phyloP scores from a whole-genome alignment of 2,888 invertebrate species.

The Hydriomena furcata region DNA sequence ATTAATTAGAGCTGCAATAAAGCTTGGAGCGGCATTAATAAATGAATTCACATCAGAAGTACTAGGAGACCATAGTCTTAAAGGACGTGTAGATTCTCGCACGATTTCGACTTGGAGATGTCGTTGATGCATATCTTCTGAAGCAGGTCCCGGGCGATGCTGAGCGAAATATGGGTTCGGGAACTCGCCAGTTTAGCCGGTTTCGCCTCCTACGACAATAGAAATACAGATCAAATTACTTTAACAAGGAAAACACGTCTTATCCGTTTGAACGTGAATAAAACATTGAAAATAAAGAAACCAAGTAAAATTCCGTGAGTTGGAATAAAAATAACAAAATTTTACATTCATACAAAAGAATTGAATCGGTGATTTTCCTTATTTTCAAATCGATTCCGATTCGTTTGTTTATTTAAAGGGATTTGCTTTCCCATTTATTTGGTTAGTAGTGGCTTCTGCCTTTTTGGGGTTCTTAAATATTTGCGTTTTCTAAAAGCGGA shows the following conservation, averaged over 20 bases:
- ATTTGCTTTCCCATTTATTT: neutral
- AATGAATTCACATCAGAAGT: slow-evolving; percentile 24
- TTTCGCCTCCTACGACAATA: slow-evolving; percentile 72
- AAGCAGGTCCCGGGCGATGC: slow-evolving; percentile 91
- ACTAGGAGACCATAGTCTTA: slow-evolving; percentile 62
- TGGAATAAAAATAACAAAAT: neutral
- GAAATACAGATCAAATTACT: slow-evolving; percentile 30
- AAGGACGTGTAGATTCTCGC: slow-evolving; percentile 93
- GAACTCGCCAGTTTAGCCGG: slow-evolving; percentile 89
- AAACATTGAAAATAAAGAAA: neutral
- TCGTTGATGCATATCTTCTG: slow-evolving; percentile 94
- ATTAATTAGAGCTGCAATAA: neutral
- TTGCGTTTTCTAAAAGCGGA: too few species aligned
- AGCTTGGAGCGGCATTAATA: neutral
- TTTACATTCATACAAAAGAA: neutral
- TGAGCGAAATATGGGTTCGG: slow-evolving; percentile 91
- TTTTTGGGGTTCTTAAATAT: neutral
- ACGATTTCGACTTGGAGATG: slow-evolving; percentile 92
- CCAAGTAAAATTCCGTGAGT: neutral
- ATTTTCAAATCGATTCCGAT: neutral
- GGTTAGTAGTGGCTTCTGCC: neutral
- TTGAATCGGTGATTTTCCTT: neutral
- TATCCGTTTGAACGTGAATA: neutral
- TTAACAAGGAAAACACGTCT: neutral
- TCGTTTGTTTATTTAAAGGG: neutral